A percentile compares a stretch with the other conserved stretches of the same genome.
These are phyloP conservation scores for Drosophila peninsularis DNA, from an alignment of 2,888 invertebrate species.

Conservation along the genomic window DNA sequence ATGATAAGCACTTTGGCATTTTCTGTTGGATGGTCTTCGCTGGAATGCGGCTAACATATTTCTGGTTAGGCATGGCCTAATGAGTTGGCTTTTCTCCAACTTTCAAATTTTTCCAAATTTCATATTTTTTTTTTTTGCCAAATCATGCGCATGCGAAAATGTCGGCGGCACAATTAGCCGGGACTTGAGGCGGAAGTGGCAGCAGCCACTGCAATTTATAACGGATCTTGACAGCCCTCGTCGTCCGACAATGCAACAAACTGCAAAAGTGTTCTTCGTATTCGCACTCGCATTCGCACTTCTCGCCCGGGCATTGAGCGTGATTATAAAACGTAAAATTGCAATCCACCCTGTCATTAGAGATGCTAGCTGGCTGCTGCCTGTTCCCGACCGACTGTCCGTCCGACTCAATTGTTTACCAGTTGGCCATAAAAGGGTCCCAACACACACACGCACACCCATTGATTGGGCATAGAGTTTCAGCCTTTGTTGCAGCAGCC, in stretches of 20 bases:
- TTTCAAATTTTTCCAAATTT: neutral
- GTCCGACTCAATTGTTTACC: constrained; percentile 61
- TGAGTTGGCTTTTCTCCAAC: constrained; percentile 12
- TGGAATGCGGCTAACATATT: constrained; percentile 30
- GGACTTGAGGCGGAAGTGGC: constrained; percentile 43
- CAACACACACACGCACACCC: constrained; percentile 11
- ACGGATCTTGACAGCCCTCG: constrained; percentile 42
- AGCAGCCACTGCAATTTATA: constrained; percentile 62
- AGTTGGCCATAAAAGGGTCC: constrained; percentile 43
- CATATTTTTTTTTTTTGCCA: constrained; percentile 12
- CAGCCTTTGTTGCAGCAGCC: constrained; percentile 41
- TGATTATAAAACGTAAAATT: constrained; percentile 51
- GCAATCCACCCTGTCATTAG: constrained; percentile 79
- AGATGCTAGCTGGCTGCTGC: constrained; percentile 18
- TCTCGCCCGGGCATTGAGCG: constrained; percentile 36
- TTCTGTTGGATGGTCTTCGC: constrained; percentile 30
- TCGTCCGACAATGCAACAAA: constrained; percentile 55
- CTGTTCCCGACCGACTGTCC: constrained; percentile 6
- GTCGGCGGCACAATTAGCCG: constrained; percentile 47
- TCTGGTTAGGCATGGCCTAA: constrained; percentile 16
- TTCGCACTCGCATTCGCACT: no score
- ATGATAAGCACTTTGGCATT: constrained; percentile 59
- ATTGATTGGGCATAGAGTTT: constrained; percentile 35
- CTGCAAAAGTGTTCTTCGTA: constrained; percentile 31
- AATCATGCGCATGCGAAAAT: constrained; percentile 33